These are phyloP conservation scores for Crotalus horridus DNA, from an alignment of 2,113 vertebrate genomes.

Conservation along the genomic window DNA sequence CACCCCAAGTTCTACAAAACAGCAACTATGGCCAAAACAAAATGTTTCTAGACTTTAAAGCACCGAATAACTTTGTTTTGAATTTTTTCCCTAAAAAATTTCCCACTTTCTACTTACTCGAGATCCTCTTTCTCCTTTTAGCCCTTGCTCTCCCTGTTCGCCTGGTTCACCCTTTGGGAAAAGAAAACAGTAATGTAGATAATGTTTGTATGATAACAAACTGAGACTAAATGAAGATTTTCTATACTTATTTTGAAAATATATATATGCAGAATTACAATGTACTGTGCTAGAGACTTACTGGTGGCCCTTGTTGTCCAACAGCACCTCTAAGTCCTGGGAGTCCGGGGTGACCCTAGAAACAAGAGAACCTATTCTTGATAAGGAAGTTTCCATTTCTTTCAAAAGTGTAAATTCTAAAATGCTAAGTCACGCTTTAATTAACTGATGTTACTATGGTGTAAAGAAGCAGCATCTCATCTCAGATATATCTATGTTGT, in stretches of 20 bases:
- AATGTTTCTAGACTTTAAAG: not conserved
- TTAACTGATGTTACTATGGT: not conserved
- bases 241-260: conserved; percentile 18
- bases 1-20: not conserved
- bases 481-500: not conserved
- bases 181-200: conserved; percentile 21
- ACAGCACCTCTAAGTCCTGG: conserved; percentile 81
- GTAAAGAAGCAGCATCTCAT: not conserved
- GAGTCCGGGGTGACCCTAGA: conserved; percentile 83
- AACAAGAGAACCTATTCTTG: conserved; percentile 52
- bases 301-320: conserved; percentile 90
- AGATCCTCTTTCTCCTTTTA: conserved; percentile 82
- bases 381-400: not conserved
- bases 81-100: not conserved
- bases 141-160: conserved; percentile 76
- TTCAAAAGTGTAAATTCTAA: not conserved
- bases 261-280: not conserved
- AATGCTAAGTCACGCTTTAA: not conserved
- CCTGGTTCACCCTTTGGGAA: conserved; percentile 84
- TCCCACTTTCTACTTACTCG: conserved; percentile 72
- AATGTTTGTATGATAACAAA: conserved; percentile 20
- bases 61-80: not conserved
- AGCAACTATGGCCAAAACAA: not conserved
- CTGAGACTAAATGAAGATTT: not conserved
- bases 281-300: conserved; percentile 67